A percentile compares a stretch with the other conserved stretches of the same genome.
Conservation (phyloP, 2,888 invertebrate species). For the Eristalinus sepulchralis region DNA sequence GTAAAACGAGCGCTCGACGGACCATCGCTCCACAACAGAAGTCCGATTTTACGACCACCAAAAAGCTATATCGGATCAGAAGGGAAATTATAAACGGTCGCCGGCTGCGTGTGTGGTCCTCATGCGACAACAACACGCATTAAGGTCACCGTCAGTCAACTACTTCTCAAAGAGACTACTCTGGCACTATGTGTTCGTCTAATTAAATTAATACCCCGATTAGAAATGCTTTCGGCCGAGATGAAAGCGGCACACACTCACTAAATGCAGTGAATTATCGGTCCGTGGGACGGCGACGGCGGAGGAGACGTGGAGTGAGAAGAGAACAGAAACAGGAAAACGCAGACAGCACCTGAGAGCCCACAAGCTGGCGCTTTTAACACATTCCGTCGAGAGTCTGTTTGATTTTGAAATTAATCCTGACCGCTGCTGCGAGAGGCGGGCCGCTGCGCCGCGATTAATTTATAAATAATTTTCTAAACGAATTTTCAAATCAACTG, state of each 20-base stretch:
- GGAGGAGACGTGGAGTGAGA: slow-evolving; percentile 11
- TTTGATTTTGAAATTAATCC: slow-evolving; percentile 48
- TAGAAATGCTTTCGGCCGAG: slow-evolving; percentile 50
- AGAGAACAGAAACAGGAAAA: neutral
- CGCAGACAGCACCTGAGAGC: neutral
- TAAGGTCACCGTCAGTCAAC: slow-evolving; percentile 44
- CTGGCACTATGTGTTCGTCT: slow-evolving; percentile 51
- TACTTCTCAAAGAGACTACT: slow-evolving; percentile 40
- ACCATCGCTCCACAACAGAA: slow-evolving; percentile 49
- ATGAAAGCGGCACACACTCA: slow-evolving; percentile 56
- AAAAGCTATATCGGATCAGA: slow-evolving; percentile 20
- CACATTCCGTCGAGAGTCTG: slow-evolving; percentile 56
- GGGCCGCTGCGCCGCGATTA: slow-evolving; percentile 6
- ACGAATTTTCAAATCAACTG: slow-evolving; percentile 51
- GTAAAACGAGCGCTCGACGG: slow-evolving; percentile 39
- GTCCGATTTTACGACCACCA: slow-evolving; percentile 52
- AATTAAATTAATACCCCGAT: slow-evolving; percentile 62
- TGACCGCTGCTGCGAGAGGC: neutral
- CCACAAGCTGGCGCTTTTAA: slow-evolving; percentile 56
- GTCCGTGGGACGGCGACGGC: slow-evolving; percentile 39
- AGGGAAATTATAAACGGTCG: slow-evolving; percentile 22
- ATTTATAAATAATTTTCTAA: slow-evolving; percentile 44
- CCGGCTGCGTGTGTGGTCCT: slow-evolving; percentile 48
- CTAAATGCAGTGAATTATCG: slow-evolving; percentile 65
- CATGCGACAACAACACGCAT: slow-evolving; percentile 44